These are phyloP conservation scores for Mionectes macconnelli DNA, from an alignment of 2,113 vertebrate genomes.

Conservation along the genomic window DNA sequence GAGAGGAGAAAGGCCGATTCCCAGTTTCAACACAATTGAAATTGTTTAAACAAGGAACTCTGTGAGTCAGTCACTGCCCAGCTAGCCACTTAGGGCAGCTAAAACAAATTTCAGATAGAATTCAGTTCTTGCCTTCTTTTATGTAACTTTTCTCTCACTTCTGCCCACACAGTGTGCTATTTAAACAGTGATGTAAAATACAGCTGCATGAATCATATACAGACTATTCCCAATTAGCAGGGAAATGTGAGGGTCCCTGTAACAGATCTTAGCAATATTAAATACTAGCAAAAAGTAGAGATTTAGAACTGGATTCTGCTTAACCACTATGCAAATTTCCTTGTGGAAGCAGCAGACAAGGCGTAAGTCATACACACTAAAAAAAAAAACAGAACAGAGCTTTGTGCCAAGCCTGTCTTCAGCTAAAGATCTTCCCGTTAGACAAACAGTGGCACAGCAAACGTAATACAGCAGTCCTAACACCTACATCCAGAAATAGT, in stretches of 20 bases:
- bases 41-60: not conserved
- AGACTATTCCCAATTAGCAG: not conserved
- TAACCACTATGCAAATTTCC: not conserved
- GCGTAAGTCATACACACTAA: not conserved
- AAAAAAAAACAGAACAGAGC: not conserved
- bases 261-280: not conserved
- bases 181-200: not conserved
- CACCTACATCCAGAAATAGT: not conserved
- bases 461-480: not conserved
- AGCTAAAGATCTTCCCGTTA: not conserved
- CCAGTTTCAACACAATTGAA: not conserved
- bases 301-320: not conserved
- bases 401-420: not conserved
- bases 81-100: not conserved
- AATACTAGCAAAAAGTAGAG: not conserved
- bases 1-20: not conserved
- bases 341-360: not conserved
- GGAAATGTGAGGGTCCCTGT: not conserved
- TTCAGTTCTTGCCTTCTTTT: not conserved
- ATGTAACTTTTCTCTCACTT: not conserved
- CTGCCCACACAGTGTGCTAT: not conserved
- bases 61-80: not conserved
- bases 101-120: not conserved
- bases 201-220: not conserved
- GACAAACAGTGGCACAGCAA: rapidly evolving